Conservation (phyloP, 2,113 vertebrate species). For the Laticauda colubrina region DNA sequence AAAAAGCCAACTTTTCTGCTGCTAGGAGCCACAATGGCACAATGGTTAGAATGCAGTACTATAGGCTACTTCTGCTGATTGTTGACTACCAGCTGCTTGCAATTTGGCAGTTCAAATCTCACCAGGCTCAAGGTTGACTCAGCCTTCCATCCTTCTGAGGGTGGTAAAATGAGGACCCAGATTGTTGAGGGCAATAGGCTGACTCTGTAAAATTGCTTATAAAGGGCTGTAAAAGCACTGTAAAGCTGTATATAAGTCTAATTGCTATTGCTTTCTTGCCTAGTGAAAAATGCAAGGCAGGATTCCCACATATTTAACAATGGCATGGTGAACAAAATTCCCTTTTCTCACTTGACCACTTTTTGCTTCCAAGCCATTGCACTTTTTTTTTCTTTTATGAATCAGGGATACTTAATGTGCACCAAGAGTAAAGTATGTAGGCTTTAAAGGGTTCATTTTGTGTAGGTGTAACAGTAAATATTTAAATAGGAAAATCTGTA, state of each 20-base stretch:
- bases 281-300: background rate
- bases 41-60: too few species aligned
- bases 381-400: background rate
- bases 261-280: background rate
- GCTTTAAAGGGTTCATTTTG: background rate
- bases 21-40: too few species aligned
- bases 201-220: too few species aligned
- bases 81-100: too few species aligned
- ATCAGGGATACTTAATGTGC: background rate
- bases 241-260: too few species aligned
- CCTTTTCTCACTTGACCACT: background rate
- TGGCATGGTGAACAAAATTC: background rate
- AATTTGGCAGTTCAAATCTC: too few species aligned
- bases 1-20: background rate
- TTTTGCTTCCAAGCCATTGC: background rate
- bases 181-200: too few species aligned
- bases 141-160: too few species aligned
- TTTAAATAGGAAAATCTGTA: background rate
- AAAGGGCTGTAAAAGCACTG: too few species aligned
- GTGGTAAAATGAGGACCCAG: too few species aligned
- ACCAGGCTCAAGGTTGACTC: too few species aligned
- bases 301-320: background rate
- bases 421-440: background rate
- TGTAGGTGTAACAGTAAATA: background rate
- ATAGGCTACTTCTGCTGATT: too few species aligned